Conservation (phyloP, 2,888 invertebrate species). For the Xylocampa areola region DNA sequence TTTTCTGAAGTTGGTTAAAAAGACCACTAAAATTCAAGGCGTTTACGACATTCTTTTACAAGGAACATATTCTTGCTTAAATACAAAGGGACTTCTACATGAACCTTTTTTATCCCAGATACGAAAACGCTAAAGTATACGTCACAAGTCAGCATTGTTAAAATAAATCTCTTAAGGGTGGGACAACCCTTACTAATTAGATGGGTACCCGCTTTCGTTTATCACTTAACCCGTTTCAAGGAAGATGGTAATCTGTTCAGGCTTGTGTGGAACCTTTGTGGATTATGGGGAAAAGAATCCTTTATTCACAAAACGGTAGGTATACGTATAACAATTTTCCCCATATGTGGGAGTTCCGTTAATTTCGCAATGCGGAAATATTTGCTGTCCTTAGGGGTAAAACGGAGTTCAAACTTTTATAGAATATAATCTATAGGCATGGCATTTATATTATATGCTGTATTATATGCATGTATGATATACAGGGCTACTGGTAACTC, state of each 20-base stretch:
- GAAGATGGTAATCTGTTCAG: constrained; percentile 45
- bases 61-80: too few species aligned
- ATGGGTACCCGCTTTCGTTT: constrained; percentile 43
- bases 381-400: background rate
- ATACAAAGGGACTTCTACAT: constrained; percentile 1
- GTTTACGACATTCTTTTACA: too few species aligned
- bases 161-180: constrained; percentile 47
- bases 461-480: too few species aligned
- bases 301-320: constrained; percentile 18
- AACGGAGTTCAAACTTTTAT: too few species aligned
- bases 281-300: constrained; percentile 31
- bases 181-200: constrained; percentile 48
- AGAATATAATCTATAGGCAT: too few species aligned
- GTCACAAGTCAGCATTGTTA: constrained; percentile 35
- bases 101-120: constrained; percentile 37
- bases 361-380: constrained; percentile 33
- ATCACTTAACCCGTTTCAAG: constrained; percentile 50
- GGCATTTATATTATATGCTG: too few species aligned
- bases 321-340: too few species aligned
- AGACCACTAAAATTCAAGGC: too few species aligned
- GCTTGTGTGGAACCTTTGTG: constrained; percentile 27
- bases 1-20: too few species aligned
- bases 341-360: constrained; percentile 7
- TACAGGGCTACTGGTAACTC: too few species aligned
- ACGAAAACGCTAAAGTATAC: constrained; percentile 9